These are phyloP conservation scores for Cladopsammia gracilis DNA, from an alignment of 64 coral and sea anemone genomes.

Conservation along the genomic window DNA sequence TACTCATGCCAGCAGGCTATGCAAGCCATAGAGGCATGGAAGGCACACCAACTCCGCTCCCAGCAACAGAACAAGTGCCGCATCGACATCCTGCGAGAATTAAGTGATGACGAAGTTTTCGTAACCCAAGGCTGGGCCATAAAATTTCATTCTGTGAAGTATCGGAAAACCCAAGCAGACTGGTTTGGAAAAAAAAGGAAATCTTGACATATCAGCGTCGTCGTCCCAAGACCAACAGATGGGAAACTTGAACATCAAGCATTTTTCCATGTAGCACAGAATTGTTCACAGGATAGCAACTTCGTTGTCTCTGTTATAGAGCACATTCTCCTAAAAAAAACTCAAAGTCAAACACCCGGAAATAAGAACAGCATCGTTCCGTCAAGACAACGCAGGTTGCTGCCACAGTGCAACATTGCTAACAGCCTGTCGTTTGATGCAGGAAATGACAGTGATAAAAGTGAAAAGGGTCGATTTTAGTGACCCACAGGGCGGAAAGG, in stretches of 20 bases:
- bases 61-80: background rate
- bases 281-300: conserved; percentile 53
- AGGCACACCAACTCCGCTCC: conserved; percentile 27
- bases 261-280: conserved; percentile 55
- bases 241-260: conserved; percentile 34
- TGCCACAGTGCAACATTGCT: conserved; percentile 51
- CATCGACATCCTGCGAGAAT: conserved; percentile 4
- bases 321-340: background rate
- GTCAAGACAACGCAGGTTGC: conserved; percentile 51
- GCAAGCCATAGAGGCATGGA: conserved; percentile 35
- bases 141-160: too few relatives aligned
- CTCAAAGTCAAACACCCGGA: conserved; percentile 27
- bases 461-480: conserved; percentile 54
- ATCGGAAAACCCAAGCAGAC: too few relatives aligned
- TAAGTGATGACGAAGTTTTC: background rate
- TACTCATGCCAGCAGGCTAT: conserved; percentile 25
- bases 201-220: conserved; percentile 57
- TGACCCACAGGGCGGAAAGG: conserved; percentile 65
- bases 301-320: conserved; percentile 45
- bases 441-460: conserved; percentile 28
- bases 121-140: too few relatives aligned
- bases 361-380: conserved; percentile 30
- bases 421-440: conserved; percentile 32
- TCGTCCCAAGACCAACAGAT: background rate
- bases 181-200: too few relatives aligned